Evolutionary conservation across 2,888 invertebrate genomes (phyloP), one percentile per base, ranked within the genome.

Genomic region (Trissonchulus latispiculum): DNA sequence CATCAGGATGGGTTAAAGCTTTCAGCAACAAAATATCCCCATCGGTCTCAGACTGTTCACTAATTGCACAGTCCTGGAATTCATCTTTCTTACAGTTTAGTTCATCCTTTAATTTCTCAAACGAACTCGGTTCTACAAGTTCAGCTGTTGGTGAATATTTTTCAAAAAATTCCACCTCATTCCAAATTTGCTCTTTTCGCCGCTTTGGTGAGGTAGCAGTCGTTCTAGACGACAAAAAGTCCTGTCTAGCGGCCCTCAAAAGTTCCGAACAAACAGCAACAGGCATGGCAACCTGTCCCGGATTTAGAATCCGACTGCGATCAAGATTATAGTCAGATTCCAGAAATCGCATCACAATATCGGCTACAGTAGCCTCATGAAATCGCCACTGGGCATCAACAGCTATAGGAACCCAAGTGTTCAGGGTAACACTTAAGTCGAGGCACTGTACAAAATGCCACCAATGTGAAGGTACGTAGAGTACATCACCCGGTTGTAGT

Each of bases 361-460:
- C 48, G 23, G 48, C 48, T 48, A 48, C 48, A 48, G 23, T 48
- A 23, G 23, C 48, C 48, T 48, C 48, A 48, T 48, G 48, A 15
- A 48, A 48, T 23, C 48, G 48, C 8, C 48, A 15, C 48, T 15
- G 23, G 8, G 8, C 23, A 48, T 48, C 48, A 8, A 23, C 23
- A 48, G 8, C 23, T 23, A 23, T 74, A 2, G 61, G 62, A 76
- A 95, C 83, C 86, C 92, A 90, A 37, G 89, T 84, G 82, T 94
- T 93, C n/a, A 89, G 83, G 77, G 88, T 88, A 61, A 89, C 82
- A 61, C 87, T 86, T 1, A 80, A 76, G 28, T 85, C 84, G n/a
- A 84, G 75, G 75, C 87, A 87, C 84, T 93, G 91, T 0, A 95
- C 96, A 85, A 91, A 95, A 85, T 96, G 96, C 96, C 96, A 97